Base-by-base conservation (phyloP, 2,113 vertebrate species). In the Hippocampus abdominalis region DNA sequence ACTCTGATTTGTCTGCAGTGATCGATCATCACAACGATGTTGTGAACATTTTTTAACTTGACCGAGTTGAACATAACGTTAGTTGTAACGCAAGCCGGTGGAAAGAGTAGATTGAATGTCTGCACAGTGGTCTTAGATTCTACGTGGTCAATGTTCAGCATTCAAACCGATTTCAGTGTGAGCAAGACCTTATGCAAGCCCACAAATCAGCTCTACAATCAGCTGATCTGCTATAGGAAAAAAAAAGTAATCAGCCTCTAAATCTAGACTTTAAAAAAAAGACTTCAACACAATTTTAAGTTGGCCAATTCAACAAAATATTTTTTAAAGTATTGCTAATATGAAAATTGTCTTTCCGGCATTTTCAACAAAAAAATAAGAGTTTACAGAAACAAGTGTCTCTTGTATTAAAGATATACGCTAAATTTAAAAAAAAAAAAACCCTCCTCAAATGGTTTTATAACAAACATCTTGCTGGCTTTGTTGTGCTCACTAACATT, bases 121-220 rank as follows among this genome's bases (percentile, higher is more conserved):
- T 82, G 80, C 66, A 75, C 73, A 71, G 57, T 69, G 78, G 64
- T 68, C 48, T 15, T 44, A 3, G 49, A 64, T 61, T 64, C 73
- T 81, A 39, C 76, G 83, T 81, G 70, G 63, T 71, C 73, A 67
- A 84, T 83, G 84, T 86, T 81, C 72, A 67, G 70, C 61, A 65
- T 74, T 77, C 73, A 70, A 66, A 69, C 23, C 46, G 12, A 48
- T 53, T 60, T 75, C 49, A 69, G 23, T 80, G 69, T 78, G 42
- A 74, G 61, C 56, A 87, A 85, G 68, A 68, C 61, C 66, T 69
- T 78, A 42, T 72, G 61, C 60, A 88, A 85, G 68, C 70, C 57
- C 66, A 39, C 81, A 86, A 84, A 84, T 78, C 78, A 72, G 85
- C 79, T 79, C 82, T 78, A 20, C 62, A 68, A 76, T 80, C 81